Percentiles rank a stretch among this genome's conserved stretches.
phyloP scores from a whole-genome alignment of 2,888 invertebrate species.

The Scaptomyza polygonia region DNA sequence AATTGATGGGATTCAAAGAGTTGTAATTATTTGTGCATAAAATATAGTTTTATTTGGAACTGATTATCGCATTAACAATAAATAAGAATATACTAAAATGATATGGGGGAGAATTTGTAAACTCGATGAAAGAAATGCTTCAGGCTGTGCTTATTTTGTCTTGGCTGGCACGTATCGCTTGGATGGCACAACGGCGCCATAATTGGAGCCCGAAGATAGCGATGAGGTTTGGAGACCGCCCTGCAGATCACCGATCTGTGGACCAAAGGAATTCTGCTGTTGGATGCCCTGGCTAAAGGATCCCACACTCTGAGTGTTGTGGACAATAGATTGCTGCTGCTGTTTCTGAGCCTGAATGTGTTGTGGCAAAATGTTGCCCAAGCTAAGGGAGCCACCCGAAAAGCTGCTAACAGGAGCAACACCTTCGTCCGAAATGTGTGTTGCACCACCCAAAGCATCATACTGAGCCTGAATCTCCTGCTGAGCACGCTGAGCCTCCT shows the following conservation, averaged over 20 bases:
- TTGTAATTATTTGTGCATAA: slow-evolving; percentile 1
- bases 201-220: slow-evolving; percentile 18
- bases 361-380: slow-evolving; percentile 62
- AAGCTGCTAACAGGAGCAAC: slow-evolving; percentile 79
- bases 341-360: slow-evolving; percentile 36
- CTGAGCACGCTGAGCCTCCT: slow-evolving; percentile 82
- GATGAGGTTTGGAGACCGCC: slow-evolving; percentile 43
- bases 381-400: slow-evolving; percentile 68
- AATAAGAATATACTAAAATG: slow-evolving; percentile 65
- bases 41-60: slow-evolving; percentile 47
- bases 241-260: slow-evolving; percentile 25
- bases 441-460: slow-evolving; percentile 82
- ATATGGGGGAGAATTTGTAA: slow-evolving; percentile 31
- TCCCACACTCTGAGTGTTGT: slow-evolving; percentile 40
- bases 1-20: too few relatives aligned
- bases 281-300: slow-evolving; percentile 48
- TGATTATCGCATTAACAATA: slow-evolving; percentile 49
- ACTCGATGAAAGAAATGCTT: slow-evolving; percentile 27
- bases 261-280: slow-evolving; percentile 41
- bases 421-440: slow-evolving; percentile 82
- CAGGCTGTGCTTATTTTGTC: slow-evolving; percentile 51
- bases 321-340: slow-evolving; percentile 55
- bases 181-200: slow-evolving; percentile 34
- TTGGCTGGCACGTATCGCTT: slow-evolving; percentile 72
- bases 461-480: slow-evolving; percentile 83